Evolutionary conservation across 2,888 invertebrate genomes (phyloP), one percentile per base, ranked within the genome.

Genomic region (Trypoxylon attenuatum): DNA sequence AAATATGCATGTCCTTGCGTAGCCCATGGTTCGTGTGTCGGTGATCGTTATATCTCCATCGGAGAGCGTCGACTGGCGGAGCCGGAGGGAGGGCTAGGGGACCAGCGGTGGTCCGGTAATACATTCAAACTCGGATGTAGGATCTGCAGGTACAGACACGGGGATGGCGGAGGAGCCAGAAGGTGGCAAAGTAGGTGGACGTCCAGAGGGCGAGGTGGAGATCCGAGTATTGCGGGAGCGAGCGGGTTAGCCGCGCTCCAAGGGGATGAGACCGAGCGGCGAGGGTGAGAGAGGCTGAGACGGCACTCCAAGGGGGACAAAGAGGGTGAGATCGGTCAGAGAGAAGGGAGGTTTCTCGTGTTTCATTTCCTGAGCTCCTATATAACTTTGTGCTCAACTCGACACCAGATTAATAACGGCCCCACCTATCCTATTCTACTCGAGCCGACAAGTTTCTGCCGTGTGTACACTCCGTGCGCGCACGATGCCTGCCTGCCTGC

Each of bases 331-430:
- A n/a, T n/a, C n/a, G n/a, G n/a, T n/a, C n/a, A n/a, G 54, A 67
- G 49, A 60, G 50, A 71, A 72, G 79, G 81, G 79, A 80, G 80
- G 82, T 84, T 84, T 84, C 82, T 87, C 87, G 86, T 87, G 86
- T 87, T 87, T 87, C 87, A 87, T 87, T 87, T 87, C 87, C 87
- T 86, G 86, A 85, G 87, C 86, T 86, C 86, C 87, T 85, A 85
- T 86, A 87, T 87, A 87, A 87, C 87, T 87, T 85, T 86, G 86
- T 86, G 87, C 86, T 85, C 85, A 86, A 87, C 86, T 86, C 87
- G 87, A 87, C 87, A 87, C 87, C 85, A 86, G 86, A 87, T 87
- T 87, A 87, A 87, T 87, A 87, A 87, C 85, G 80, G 79, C 85
- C 84, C 84, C 83, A 84, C 84, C 83, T 84, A 83, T 84, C 80